These are phyloP conservation scores for Propithecus coquereli DNA, from an alignment of 2,113 vertebrate species.

Conservation along the genomic window DNA sequence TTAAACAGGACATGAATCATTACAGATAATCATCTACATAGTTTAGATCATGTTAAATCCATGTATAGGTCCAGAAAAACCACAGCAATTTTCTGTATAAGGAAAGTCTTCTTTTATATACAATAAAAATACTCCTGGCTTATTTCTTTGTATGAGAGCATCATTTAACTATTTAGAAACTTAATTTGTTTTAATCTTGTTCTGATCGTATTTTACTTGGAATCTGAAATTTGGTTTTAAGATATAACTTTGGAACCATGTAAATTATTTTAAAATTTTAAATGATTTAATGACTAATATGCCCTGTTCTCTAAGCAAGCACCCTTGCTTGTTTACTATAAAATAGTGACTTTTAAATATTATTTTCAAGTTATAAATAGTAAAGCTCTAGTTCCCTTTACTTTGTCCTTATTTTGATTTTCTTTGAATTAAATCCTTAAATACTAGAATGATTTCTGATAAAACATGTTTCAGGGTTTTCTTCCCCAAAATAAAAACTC, in stretches of 20 bases:
- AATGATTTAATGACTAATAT: slow-evolving; percentile 27
- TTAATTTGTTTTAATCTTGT: neutral
- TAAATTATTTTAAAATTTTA: slow-evolving; percentile 39
- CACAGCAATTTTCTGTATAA: slow-evolving; percentile 15
- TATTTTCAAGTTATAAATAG: slow-evolving; percentile 29
- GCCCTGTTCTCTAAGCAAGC: neutral
- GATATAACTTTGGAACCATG: slow-evolving; percentile 5
- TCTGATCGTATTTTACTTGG: slow-evolving; percentile 41
- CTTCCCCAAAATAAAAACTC: slow-evolving; percentile 25
- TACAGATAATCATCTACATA: slow-evolving; percentile 27
- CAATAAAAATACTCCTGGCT: neutral
- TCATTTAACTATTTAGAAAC: slow-evolving; percentile 8
- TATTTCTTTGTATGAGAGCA: slow-evolving; percentile 34
- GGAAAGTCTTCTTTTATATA: neutral
- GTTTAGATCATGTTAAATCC: slow-evolving; percentile 36
- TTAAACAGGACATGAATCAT: neutral
- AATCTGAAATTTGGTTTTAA: slow-evolving; percentile 34
- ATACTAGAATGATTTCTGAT: neutral
- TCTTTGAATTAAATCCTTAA: slow-evolving; percentile 33
- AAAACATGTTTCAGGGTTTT: slow-evolving; percentile 24
- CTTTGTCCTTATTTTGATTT: slow-evolving; percentile 21
- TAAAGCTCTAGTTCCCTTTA: neutral
- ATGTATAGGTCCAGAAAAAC: neutral
- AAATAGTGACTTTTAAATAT: slow-evolving; percentile 5
- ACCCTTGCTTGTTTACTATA: slow-evolving; percentile 11